Conservation (phyloP, 2,797 vertebrate species). For the Sebastolobus altivelis region DNA sequence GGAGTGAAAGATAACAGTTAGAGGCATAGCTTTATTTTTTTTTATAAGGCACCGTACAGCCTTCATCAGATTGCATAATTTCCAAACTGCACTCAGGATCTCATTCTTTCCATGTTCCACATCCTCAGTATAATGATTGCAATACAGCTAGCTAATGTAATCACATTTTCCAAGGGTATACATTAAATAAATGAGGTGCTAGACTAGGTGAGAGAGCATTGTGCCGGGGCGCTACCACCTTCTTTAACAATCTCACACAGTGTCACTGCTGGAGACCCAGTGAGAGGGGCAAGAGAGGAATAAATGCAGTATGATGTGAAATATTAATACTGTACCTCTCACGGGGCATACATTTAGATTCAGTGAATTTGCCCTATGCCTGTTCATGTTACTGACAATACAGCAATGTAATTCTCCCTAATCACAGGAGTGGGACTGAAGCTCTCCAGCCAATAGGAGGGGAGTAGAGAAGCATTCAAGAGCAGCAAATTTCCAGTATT, state of each 20-base stretch:
- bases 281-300: not conserved
- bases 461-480: not conserved
- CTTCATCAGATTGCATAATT: slow-evolving; percentile 14
- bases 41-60: not conserved
- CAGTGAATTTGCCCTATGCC: slow-evolving; percentile 13
- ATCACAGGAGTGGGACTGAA: slow-evolving; percentile 9
- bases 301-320: slow-evolving; percentile 19
- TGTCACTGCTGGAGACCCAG: slow-evolving; percentile 27
- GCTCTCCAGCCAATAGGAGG: slow-evolving; percentile 28
- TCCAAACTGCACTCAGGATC: slow-evolving; percentile 14
- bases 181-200: slow-evolving; percentile 61
- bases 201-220: slow-evolving; percentile 16
- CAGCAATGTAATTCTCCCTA: not conserved
- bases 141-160: slow-evolving; percentile 12
- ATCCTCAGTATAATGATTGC: slow-evolving; percentile 7
- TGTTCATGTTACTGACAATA: slow-evolving; percentile 22
- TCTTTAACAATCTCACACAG: slow-evolving; percentile 37
- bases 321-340: not conserved
- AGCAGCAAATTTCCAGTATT: slow-evolving; percentile 24
- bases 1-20: not conserved
- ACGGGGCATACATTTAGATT: slow-evolving; percentile 22
- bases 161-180: slow-evolving; percentile 37
- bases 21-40: slow-evolving; percentile 8
- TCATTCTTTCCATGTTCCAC: not conserved
- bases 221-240: slow-evolving; percentile 22